Evolutionary conservation across 2,888 invertebrate species (phyloP), one percentile per base, ranked within the genome.

Genomic region (Malthinus seriepunctatus): DNA sequence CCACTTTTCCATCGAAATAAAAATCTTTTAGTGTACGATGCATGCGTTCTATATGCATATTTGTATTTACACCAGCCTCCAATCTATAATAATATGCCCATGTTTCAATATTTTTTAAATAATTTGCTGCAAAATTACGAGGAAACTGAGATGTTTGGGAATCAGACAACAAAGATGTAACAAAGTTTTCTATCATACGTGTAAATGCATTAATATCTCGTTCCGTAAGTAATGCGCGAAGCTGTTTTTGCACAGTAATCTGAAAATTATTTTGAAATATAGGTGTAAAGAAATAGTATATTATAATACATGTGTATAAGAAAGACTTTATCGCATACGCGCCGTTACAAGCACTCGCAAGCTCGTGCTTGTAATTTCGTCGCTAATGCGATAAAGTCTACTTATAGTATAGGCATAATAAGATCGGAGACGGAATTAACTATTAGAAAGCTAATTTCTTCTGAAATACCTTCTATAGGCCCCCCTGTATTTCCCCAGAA

Each of bases 41-140:
- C 64, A 71, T 65, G 1, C 56, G 54, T 56, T 71, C 71, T 8
- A 70, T 23, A 45, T 67, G 63, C 62, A 67, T 68, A 50, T 70
- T 69, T 2, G 64, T 64, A 47, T 71, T 70, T 2, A 71, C 31
- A 6, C 67, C 68, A 39, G 45, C 46, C 37, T 67, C 44, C 14
- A 62, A 31, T 31, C 68, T 37, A 42, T 53, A 64, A 35, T 67
- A 67, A 32, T 60, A 65, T 1, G 68, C 67, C 69, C 69, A 70
- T 5, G 45, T 33, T 15, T 53, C 45, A 46, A 12, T 31, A 10
- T 57, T 61, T 8, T 52, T 45, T 3, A 54, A n/a, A 44, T 66
- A 68, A 35, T 62, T 34, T 2, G 51, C 15, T 32, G 35, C 9
- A 46, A 70, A 65, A 53, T 63, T 67, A 8, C 31, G 46, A 3